These are phyloP conservation scores for Apistogramma diplotaenia DNA, from an alignment of 2,113 vertebrate species.

Conservation along the genomic window DNA sequence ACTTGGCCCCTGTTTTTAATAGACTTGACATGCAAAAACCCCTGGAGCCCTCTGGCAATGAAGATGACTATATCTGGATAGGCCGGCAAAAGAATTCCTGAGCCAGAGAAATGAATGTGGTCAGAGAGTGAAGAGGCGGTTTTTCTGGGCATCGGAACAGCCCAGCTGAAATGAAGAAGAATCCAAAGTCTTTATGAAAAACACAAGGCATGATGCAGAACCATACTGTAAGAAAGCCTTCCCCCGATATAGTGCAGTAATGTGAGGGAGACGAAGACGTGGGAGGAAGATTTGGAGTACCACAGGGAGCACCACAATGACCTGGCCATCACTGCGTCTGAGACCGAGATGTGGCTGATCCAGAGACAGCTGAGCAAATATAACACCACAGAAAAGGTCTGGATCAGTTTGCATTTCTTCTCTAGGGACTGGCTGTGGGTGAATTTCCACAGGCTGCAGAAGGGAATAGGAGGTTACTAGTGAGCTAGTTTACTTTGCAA, in stretches of 20 bases:
- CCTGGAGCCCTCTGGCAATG: no score
- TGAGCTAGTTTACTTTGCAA: not conserved
- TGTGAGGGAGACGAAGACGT: not conserved
- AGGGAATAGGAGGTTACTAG: constrained; percentile 10
- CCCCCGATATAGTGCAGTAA: constrained; percentile 18
- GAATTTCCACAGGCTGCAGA: no score
- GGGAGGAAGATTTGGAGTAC: not conserved
- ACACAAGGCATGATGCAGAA: no score
- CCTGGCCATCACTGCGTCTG: constrained; percentile 28
- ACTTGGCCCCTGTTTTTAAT: no score
- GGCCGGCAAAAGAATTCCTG: no score
- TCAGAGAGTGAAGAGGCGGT: no score
- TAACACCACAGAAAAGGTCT: not conserved
- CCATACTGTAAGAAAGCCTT: not conserved
- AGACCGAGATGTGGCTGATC: constrained; percentile 41
- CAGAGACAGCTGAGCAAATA: not conserved
- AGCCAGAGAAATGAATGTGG: no score
- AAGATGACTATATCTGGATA: no score
- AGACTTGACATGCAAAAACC: no score
- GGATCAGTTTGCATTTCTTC: constrained; percentile 43
- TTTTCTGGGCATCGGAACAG: no score
- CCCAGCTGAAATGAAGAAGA: no score
- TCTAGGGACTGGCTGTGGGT: not conserved
- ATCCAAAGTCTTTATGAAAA: no score
- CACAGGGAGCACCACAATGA: not conserved